These are phyloP conservation scores for Rhinogobio ventralis DNA, from an alignment of 2,797 vertebrate genomes.

Conservation along the genomic window DNA sequence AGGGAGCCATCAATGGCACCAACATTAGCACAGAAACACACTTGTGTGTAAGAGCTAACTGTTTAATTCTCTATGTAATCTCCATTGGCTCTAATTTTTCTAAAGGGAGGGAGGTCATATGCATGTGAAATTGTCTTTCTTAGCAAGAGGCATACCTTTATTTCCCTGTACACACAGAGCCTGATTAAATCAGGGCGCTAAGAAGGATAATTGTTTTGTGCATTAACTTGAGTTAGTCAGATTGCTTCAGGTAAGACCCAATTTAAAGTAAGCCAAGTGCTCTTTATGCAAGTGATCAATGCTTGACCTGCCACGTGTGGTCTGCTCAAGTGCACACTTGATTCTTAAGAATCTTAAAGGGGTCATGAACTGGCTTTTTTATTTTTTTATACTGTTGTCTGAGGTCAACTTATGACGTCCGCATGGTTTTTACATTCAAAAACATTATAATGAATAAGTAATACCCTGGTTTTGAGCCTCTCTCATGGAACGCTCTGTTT, in stretches of 20 bases:
- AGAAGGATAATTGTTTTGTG: constrained; percentile 57
- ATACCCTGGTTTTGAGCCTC: no score
- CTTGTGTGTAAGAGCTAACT: constrained; percentile 17
- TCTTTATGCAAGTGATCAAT: constrained; percentile 43
- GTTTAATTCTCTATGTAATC: constrained; percentile 44
- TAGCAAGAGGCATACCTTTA: constrained; percentile 51
- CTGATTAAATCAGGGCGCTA: constrained; percentile 58
- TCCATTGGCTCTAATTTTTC: constrained; percentile 35
- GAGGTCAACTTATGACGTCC: no score
- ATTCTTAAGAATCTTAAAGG: constrained; percentile 28
- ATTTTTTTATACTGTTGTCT: no score
- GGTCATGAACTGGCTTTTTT: no score
- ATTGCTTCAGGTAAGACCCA: constrained; percentile 56
- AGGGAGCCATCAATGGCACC: constrained; percentile 1
- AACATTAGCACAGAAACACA: constrained; percentile 11
- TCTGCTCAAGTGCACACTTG: constrained; percentile 26
- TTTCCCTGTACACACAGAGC: constrained; percentile 47
- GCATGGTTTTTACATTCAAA: no score
- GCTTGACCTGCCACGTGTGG: constrained; percentile 2
- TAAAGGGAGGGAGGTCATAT: constrained; percentile 39
- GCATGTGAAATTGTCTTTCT: constrained; percentile 47
- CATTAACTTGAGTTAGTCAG: constrained; percentile 49
- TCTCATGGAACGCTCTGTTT: no score
- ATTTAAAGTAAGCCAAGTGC: constrained; percentile 42
- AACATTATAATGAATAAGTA: no score